Conservation (phyloP, 2,888 invertebrate genomes). For the Drosophila tanythrix region DNA sequence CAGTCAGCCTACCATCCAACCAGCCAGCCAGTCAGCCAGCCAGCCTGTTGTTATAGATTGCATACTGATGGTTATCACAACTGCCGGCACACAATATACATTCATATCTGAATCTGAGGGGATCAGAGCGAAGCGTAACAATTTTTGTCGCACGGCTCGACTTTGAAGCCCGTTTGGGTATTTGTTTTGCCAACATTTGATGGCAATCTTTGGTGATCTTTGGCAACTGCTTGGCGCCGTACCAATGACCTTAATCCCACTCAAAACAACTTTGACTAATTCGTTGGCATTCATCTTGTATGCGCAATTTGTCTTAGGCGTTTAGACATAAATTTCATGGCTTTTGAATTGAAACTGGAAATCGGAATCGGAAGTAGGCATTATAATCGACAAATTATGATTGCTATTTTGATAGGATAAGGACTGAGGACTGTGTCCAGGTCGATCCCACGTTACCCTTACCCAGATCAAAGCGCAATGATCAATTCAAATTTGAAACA, state of each 20-base stretch:
- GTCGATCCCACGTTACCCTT: constrained; percentile 70
- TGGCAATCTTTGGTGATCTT: constrained; percentile 65
- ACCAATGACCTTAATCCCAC: constrained; percentile 13
- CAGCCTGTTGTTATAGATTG: constrained; percentile 67
- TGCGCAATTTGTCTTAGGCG: constrained; percentile 31
- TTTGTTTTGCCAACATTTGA: constrained; percentile 77
- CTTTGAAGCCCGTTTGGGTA: constrained; percentile 60
- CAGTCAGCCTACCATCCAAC: neutral
- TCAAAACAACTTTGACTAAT: constrained; percentile 41
- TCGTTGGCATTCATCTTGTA: constrained; percentile 49
- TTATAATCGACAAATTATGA: constrained; percentile 81
- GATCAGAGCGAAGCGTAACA: constrained; percentile 58
- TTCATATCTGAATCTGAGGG: constrained; percentile 52
- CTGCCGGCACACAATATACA: constrained; percentile 21
- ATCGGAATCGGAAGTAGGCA: constrained; percentile 75
- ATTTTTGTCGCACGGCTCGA: constrained; percentile 75
- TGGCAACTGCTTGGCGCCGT: constrained; percentile 59
- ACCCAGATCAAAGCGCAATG: constrained; percentile 67
- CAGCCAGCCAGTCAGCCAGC: neutral
- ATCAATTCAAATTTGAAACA: constrained; percentile 81
- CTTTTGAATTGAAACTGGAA: constrained; percentile 23
- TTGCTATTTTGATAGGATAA: constrained; percentile 71
- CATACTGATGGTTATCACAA: constrained; percentile 68
- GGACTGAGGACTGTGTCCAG: constrained; percentile 2
- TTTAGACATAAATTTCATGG: constrained; percentile 68